Evolutionary conservation across 2,797 vertebrate genomes (phyloP).

Genomic region (Tokudaia muenninki): DNA sequence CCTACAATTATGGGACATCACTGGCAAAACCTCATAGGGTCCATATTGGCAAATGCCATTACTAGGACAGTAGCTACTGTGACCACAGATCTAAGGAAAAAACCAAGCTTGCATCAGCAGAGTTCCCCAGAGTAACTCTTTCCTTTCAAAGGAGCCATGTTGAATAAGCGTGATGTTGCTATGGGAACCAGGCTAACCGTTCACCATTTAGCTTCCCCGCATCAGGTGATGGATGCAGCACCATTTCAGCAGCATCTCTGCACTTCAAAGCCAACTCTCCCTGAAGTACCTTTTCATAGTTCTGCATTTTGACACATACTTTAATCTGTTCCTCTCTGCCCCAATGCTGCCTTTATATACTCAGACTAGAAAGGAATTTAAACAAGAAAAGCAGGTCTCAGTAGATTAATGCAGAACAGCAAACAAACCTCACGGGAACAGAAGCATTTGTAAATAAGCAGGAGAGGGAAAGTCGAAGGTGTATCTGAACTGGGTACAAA

Average conservation of each 20-base stretch:
- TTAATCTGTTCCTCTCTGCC: background rate
- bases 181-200: background rate
- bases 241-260: background rate
- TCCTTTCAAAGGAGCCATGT: background rate
- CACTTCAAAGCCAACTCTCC: slow-evolving; percentile 14
- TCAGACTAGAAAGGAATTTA: background rate
- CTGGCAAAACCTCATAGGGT: slow-evolving; percentile 27
- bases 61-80: slow-evolving; percentile 4
- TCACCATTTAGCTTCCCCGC: background rate
- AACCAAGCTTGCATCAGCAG: background rate
- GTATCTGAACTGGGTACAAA: background rate
- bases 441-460: background rate
- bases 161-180: background rate
- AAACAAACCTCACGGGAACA: background rate
- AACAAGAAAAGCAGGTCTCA: background rate
- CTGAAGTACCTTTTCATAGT: background rate
- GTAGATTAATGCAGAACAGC: background rate
- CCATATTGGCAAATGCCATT: background rate
- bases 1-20: background rate
- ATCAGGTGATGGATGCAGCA: background rate
- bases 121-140: background rate
- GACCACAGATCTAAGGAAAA: slow-evolving; percentile 11
- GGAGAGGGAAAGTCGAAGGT: background rate
- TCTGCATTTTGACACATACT: background rate
- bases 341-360: background rate